Conservation (phyloP, 2,113 vertebrate genomes). For the Meleagris gallopavo region DNA sequence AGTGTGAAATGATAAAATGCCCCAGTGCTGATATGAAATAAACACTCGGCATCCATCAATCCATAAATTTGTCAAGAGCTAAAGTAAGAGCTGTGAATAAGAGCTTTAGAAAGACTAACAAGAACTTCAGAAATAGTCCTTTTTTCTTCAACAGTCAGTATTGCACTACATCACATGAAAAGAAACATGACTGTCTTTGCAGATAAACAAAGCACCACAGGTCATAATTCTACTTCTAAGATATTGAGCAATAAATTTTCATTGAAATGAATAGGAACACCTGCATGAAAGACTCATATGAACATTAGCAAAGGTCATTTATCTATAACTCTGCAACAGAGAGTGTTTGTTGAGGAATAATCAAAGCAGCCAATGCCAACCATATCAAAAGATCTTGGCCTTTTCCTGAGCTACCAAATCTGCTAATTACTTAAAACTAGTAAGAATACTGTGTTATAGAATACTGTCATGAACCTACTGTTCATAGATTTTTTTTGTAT, state of each 20-base stretch:
- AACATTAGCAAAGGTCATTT: not conserved
- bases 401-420: conserved; percentile 26
- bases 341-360: not conserved
- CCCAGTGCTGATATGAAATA: conserved; percentile 13
- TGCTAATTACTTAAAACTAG: conserved; percentile 43
- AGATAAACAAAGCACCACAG: not conserved
- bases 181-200: conserved; percentile 13
- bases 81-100: not conserved
- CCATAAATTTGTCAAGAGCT: conserved; percentile 28
- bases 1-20: conserved; percentile 37
- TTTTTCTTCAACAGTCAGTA: conserved; percentile 20
- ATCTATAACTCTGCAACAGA: not conserved
- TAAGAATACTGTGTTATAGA: conserved; percentile 43
- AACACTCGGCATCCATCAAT: conserved; percentile 18
- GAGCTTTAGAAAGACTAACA: not conserved
- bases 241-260: not conserved
- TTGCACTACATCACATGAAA: not conserved
- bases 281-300: not conserved
- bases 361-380: not conserved
- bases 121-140: not conserved
- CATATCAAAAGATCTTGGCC: not conserved
- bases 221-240: not conserved
- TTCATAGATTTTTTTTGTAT: too few species aligned
- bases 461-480: not conserved
- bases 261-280: not conserved